Base-by-base conservation (phyloP, 2,797 vertebrate genomes). In the Chaetodon trifasciatus region DNA sequence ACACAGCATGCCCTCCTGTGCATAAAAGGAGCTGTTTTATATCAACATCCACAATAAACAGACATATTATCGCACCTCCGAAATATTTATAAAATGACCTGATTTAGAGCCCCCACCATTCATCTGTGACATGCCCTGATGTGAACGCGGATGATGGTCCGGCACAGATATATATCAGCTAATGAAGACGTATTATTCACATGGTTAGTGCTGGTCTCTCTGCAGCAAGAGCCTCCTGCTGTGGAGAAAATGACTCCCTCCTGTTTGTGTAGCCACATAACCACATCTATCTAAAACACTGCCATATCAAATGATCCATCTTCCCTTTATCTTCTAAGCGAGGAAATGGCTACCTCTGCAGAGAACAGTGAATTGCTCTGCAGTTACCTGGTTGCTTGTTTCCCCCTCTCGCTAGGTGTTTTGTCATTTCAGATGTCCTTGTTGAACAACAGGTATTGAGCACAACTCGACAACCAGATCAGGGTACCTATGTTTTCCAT, bases 241-340 rank as follows among this genome's bases (percentile, higher is more conserved):
- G 82, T 52, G 75, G 75, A 74, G 62, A 79, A 86, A 92, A 88
- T 81, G 47, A 85, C 76, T 82, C 83, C 81, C 70, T 76, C 47
- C 82, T 82, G 83, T 86, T 90, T 88, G 73, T 78, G 76, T 39
- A 72, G 79, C 76, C 40, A 70, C 85, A 74, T 77, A 74, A 88
- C 58, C 78, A 74, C 72, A 88, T 84, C 79, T 74, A 61, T 77
- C 77, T 86, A 46, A 83, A 90, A 81, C 74, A 77, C 58, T 5
- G 42, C 44, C 58, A 37, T 78, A 84, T 86, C 84, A 83, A 82
- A 89, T 74, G 74, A 87, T 90, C 71, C 35, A 75, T 83, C 82
- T 71, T 89, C 70, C 78, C 50, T 82, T 90, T 79, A 89, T 90
- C 87, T 83, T 82, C 82, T 46, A 55, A 47, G 81, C 24, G 76